Evolutionary conservation across 2,888 invertebrate genomes (phyloP), one percentile per base, ranked within the genome.

Genomic region (Spicauda simplicius): DNA sequence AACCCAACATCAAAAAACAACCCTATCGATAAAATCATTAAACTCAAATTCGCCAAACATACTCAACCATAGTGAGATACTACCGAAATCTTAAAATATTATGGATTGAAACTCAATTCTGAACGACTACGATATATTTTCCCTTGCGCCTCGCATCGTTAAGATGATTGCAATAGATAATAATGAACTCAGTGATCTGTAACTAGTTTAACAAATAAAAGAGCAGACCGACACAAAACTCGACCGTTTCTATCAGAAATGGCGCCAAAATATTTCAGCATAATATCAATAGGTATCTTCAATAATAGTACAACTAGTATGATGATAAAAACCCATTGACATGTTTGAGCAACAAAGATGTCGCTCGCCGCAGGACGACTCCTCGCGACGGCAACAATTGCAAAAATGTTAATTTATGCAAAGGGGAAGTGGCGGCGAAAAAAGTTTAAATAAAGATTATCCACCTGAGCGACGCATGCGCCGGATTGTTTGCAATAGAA

Each of bases 341-440:
- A 8, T 18, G 16, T 33, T 52, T 30, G 20, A 30, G 41, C 52
- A 37, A 50, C n/a, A 41, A 16, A 56, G 25, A 25, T 25, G 20
- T 41, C 45, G 18, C 33, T 33, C 33, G 33, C 33, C 33, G 33
- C 59, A 45, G 48, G 25, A 16, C 48, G 10, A 5, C 5, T 16
- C 16, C 16, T 48, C 16, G 7, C 14, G 62, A 70, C 67, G 75
- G 75, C 74, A 74, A 81, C 77, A 76, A 76, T 83, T 72, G 88
- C 87, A 71, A 83, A 90, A 88, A 82, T 85, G 79, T 78, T 91
- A 91, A 93, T 90, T 83, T 93, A 93, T 92, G 91, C 91, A 91
- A 91, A 91, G 93, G 93, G 92, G 90, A 91, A 92, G 89, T 81
- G 77, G 82, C 76, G 79, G 87, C 85, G 87, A 80, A 78, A 80